Base-by-base conservation (phyloP, 2,113 vertebrate species). In the Oxygymnocypris stewartii region DNA sequence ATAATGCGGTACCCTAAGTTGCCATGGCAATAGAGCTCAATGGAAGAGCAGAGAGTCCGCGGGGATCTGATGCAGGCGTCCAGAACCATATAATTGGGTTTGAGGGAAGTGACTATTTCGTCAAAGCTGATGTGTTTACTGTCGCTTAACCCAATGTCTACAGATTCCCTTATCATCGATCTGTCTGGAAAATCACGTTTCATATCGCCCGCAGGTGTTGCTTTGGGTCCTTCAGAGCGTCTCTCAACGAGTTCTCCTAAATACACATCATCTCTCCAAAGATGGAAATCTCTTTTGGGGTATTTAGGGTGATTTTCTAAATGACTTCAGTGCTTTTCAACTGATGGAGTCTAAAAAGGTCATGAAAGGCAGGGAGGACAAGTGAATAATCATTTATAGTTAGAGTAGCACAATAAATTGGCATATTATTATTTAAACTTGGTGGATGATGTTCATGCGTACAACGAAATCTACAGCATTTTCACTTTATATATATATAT, bases 1-100 rank as follows among this genome's bases (percentile, higher is more conserved):
- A 86, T 57, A 90, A 87, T 84, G 84, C 88, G 89, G 80, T 89
- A 89, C 90, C n/a, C 84, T 87, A 65, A 25, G 92, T 94, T 93
- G 90, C 90, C 85, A 94, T 94, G 90, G 92, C 76, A 88, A 93
- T 84, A 23, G 47, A 40, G 69, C 65, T 85, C 83, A 35, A 35
- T 79, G 20, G 20, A 31, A 42, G 49, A 42, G 61, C n/a, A 40
- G 82, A 49, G 79, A 78, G 57, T n/a, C 69, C 18, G 42, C 28
- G n/a, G 4, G 31, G 42, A 82, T 82, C 80, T 69, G 44, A 71
- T 71, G 44, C 63, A 31, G 25, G 44, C 18, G 3, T 82, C 42
- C 42, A 51, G 44, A 82, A 18, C 25, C 44, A 31, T 63, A 82
- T 71, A 51, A 82, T n/a, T 51, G 44, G 23, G 23, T 31, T 59